Evolutionary conservation across 2,113 vertebrate genomes (phyloP), one percentile per base, ranked within the genome.

Genomic region (Muntiacus reevesi): DNA sequence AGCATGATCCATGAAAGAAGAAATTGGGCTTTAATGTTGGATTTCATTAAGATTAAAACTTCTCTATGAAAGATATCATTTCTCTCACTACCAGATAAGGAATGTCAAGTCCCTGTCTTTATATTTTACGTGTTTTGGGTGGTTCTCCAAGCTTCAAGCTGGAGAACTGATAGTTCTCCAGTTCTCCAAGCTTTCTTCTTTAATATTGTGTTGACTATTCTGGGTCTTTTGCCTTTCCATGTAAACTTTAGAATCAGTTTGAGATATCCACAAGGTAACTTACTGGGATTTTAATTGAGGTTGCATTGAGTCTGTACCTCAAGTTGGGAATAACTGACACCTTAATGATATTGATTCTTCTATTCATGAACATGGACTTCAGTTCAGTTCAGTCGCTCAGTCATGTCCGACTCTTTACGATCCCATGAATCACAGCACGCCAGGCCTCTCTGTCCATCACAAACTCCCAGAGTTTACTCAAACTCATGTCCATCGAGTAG

Each of bases 11-110:
- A 33, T 79, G 76, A 79, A 71, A 64, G 15, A 64, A 78, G 9
- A 47, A 33, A 79, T 6, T 11, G 10, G 78, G 47, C 78, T 21
- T 81, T 81, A 81, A 52, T 81, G 71, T 12, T 55, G 1, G 11
- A 92, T 21, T 81, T 92, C 36, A 93, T 57, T 89, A 90, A 78
- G 84, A 90, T 86, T 90, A 90, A 94, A 90, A 74, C 45, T 93
- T 60, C 21, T 84, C 50, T 81, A 33, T 52, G 50, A 86, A 90
- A 90, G 71, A 21, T 15, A 85, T 10, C 14, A 2, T 71, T 86
- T 94, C 71, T 94, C 33, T 79, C 57, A 47, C 47, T 21, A 81
- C 13, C 40, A 87, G 40, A 60, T 86, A 67, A 89, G 7, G 5
- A 71, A 40, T 40, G n/a, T 71, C 62, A 71, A 6, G 2, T 71